Percentiles rank a stretch among this genome's conserved stretches.
phyloP scores from a whole-genome alignment of 2,797 vertebrate genomes.

The Gallirallus australis region DNA sequence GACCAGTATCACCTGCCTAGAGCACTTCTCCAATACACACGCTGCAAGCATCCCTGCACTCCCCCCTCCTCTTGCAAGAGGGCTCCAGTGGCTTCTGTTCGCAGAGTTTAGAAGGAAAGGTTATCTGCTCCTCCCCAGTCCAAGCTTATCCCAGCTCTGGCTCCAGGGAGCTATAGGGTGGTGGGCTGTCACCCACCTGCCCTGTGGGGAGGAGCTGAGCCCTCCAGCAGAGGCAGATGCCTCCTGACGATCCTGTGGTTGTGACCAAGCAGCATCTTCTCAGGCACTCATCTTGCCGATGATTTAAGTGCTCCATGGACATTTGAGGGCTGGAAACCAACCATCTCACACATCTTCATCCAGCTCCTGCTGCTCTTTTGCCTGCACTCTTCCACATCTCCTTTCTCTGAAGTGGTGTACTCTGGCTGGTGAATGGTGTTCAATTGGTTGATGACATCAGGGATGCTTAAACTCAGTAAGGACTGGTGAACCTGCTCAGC shows the following conservation, averaged over 20 bases:
- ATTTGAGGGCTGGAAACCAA: neutral
- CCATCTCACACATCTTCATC: neutral
- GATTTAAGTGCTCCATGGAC: neutral
- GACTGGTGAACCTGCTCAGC: neutral
- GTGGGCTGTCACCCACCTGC: neutral
- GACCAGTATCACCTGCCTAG: slow-evolving; percentile 34
- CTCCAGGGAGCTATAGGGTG: slow-evolving; percentile 43
- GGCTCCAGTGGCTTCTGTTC: neutral
- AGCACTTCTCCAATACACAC: slow-evolving; percentile 2
- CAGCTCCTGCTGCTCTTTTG: neutral
- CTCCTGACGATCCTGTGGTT: neutral
- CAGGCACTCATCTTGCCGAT: neutral
- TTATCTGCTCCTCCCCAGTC: neutral
- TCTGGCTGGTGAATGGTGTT: neutral
- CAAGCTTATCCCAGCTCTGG: neutral
- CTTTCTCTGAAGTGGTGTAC: neutral
- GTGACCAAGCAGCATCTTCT: neutral
- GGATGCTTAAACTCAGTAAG: neutral
- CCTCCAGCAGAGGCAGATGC: neutral
- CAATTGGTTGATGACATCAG: neutral
- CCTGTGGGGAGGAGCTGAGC: slow-evolving; percentile 50
- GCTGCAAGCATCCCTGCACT: neutral
- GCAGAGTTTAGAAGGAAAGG: neutral
- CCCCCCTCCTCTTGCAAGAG: neutral
- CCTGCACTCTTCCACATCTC: neutral